These are phyloP conservation scores for Erpornis zantholeuca DNA, from an alignment of 2,113 vertebrate species.

Conservation along the genomic window DNA sequence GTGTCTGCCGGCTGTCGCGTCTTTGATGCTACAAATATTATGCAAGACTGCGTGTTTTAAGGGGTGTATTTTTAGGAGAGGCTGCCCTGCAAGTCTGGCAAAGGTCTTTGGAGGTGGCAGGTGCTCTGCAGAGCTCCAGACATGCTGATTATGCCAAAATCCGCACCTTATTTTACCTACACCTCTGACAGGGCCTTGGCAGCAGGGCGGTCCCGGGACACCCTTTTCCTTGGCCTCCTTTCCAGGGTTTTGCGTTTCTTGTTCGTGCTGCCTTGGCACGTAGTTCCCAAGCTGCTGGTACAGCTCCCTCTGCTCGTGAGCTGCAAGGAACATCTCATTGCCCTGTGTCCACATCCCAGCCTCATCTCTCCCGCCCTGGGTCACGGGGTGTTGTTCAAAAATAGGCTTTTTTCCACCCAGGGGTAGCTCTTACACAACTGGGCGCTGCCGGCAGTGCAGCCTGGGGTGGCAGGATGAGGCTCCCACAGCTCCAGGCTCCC, in stretches of 20 bases:
- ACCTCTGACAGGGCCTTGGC: neutral
- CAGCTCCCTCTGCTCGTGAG: neutral
- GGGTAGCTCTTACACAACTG: neutral
- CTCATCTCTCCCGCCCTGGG: rapidly evolving
- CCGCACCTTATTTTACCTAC: neutral
- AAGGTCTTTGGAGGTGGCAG: neutral
- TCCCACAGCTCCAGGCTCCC: neutral
- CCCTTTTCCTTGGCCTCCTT: neutral
- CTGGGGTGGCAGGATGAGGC: neutral
- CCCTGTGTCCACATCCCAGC: rapidly evolving
- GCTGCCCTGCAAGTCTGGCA: neutral
- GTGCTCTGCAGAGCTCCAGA: neutral
- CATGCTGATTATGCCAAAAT: neutral
- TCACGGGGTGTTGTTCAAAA: neutral
- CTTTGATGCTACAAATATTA: neutral
- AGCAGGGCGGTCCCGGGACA: neutral
- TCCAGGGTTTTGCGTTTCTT: neutral
- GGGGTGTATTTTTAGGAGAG: neutral
- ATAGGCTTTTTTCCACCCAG: neutral
- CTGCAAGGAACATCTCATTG: neutral
- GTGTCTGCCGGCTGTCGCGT: neutral
- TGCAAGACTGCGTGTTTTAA: neutral
- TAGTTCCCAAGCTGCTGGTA: neutral
- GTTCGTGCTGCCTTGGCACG: neutral
- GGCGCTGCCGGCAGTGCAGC: rapidly evolving